Evolutionary conservation across 2,888 invertebrate genomes (phyloP), one percentile per base, ranked within the genome.

Genomic region (Patella depressa): DNA sequence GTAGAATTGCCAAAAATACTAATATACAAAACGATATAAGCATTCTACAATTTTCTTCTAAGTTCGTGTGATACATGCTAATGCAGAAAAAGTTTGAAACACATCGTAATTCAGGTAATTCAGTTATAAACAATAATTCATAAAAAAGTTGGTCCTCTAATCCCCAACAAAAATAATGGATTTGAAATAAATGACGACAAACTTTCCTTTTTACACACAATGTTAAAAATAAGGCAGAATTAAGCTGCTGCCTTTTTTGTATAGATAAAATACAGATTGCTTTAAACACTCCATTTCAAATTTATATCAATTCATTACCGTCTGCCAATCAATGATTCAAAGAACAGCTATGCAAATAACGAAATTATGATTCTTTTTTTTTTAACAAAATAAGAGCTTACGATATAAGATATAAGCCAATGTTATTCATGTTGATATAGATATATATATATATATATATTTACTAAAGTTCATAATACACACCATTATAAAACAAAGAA

Each of bases 171-270:
- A 45, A 65, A 24, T 65, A 19, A 65, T 65, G 65, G 65, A 65
- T 24, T 65, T 65, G 24, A 65, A 65, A 65, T 19, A 45, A 45
- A 45, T 45, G 45, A 9, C 45, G 45, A 45, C 45, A 45, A 45
- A 45, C 45, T 45, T 45, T 45, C 45, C 45, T 45, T 45, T 45
- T 45, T 45, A 45, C 45, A 45, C 45, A 45, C 45, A 24, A 65
- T 65, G 65, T 24, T 65, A 65, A 65, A 65, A 65, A 24, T 65
- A 65, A 65, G 65, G 65, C 65, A 65, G 65, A 65, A 65, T 24
- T 12, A 65, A 12, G 12, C 19, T 65, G 65, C 65, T 65, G 65
- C 65, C 65, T 65, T 24, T 24, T 24, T 65, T 12, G 45, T 45
- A 65, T 65, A 65, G 24, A 65, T 24, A 65, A 65, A 65, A 65